Percentiles rank a stretch among this genome's conserved stretches.
Conservation (phyloP, 2,797 vertebrate species). For the Halcyon smyrnensis region DNA sequence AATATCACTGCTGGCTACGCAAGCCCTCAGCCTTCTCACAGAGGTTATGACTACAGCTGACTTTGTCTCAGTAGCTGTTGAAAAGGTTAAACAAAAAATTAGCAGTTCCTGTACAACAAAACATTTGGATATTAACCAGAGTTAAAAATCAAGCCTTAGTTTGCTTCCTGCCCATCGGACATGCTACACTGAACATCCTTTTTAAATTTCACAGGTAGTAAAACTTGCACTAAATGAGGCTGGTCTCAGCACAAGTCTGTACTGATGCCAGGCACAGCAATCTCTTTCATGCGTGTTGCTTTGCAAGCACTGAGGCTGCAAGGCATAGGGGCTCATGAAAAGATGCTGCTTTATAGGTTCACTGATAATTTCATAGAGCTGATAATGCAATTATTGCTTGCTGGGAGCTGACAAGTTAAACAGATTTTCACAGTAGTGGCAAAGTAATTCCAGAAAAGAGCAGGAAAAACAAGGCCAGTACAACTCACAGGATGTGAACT, state of each 20-base stretch:
- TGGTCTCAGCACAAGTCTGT: slow-evolving; percentile 64
- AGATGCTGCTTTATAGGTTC: slow-evolving; percentile 5
- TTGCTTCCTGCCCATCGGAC: slow-evolving; percentile 75
- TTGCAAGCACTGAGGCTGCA: slow-evolving; percentile 36
- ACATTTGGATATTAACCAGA: slow-evolving; percentile 59
- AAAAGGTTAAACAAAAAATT: slow-evolving; percentile 71
- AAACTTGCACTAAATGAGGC: slow-evolving; percentile 73
- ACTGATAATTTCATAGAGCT: slow-evolving; percentile 41
- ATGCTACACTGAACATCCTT: slow-evolving; percentile 76
- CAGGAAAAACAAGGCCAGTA: slow-evolving; percentile 35
- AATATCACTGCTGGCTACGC: background rate
- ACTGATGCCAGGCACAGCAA: slow-evolving; percentile 65
- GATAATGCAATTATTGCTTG: slow-evolving; percentile 27
- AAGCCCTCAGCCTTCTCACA: background rate
- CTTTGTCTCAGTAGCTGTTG: slow-evolving; percentile 26
- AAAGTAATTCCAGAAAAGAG: background rate
- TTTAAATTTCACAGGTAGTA: slow-evolving; percentile 78
- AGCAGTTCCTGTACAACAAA: slow-evolving; percentile 56
- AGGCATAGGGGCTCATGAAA: slow-evolving; percentile 28
- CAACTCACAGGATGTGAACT: slow-evolving; percentile 44
- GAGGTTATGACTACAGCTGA: background rate
- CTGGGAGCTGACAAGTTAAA: slow-evolving; percentile 14
- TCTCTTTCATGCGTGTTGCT: slow-evolving; percentile 66
- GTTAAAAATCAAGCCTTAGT: slow-evolving; percentile 62
- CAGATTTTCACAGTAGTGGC: background rate